A percentile compares a stretch with the other conserved stretches of the same genome.
phyloP scores from a whole-genome alignment of 2,888 invertebrate genomes.

The Ormyrus thymus region DNA sequence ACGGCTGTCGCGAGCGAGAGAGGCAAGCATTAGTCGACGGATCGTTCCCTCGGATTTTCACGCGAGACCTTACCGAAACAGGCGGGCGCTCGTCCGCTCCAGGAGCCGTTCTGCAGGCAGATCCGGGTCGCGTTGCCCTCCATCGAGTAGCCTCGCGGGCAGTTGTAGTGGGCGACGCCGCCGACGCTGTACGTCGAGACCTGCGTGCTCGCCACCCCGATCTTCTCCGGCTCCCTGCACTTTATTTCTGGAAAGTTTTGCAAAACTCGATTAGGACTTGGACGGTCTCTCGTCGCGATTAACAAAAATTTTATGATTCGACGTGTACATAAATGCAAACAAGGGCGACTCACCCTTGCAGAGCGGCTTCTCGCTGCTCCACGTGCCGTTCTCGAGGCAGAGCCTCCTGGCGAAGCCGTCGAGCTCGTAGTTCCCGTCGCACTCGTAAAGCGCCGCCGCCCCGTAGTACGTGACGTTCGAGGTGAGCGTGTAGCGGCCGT shows the following conservation, averaged over 20 bases:
- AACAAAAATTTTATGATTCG: too few relatives aligned
- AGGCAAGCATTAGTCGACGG: neutral
- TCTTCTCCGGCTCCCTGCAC: conserved; percentile 83
- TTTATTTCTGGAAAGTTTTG: conserved; percentile 81
- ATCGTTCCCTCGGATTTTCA: neutral
- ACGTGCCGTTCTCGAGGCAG: conserved; percentile 92
- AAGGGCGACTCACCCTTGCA: conserved; percentile 81
- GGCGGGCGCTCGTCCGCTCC: conserved; percentile 86
- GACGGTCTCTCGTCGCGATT: too few relatives aligned
- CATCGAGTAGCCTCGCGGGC: conserved; percentile 87
- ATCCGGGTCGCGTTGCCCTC: conserved; percentile 87
- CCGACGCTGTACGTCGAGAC: conserved; percentile 84
- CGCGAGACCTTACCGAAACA: conserved; percentile 83
- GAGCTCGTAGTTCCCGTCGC: conserved; percentile 86
- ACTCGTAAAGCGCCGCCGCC: conserved; percentile 89
- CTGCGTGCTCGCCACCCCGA: conserved; percentile 76
- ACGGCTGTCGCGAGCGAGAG: conserved; percentile 79
- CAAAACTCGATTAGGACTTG: too few relatives aligned
- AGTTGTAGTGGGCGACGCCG: conserved; percentile 87
- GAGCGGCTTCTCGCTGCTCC: conserved; percentile 89
- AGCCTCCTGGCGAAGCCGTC: conserved; percentile 89
- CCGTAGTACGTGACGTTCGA: conserved; percentile 94
- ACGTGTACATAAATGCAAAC: too few relatives aligned
- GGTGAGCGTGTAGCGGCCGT: conserved; percentile 86
- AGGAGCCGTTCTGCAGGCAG: conserved; percentile 86